Base-by-base conservation (phyloP, 2,888 invertebrate genomes). In the Eupithecia pulchellata region DNA sequence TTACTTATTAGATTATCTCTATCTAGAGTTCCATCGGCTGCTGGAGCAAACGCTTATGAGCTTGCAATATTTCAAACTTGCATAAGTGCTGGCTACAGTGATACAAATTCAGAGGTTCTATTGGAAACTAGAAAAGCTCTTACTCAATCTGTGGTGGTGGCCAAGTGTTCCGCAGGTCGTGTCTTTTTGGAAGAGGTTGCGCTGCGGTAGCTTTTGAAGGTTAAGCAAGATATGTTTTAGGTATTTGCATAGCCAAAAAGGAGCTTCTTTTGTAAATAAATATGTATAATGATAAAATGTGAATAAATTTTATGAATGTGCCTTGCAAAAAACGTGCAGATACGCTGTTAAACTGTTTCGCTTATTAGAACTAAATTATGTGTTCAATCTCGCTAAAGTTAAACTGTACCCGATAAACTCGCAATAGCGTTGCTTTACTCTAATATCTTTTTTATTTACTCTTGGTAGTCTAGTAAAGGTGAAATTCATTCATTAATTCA, bases 1-100 rank as follows among this genome's bases (percentile, higher is more conserved):
- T 93, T 88, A 92, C 91, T 94, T 93, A 93, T 92, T 92, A 93
- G 94, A 94, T 94, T 94, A 93, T 84, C 88, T 89, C 85, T 92
- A 93, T 92, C 93, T 89, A 81, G 81, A 86, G 89, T 88, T 86
- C 86, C 90, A 93, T 93, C 94, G 78, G 68, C 82, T 82, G 87
- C 84, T 83, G 81, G 77, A 82, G 85, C 80, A 83, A 72, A 82
- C 77, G 85, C 85, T 90, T 89, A 87, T 89, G 90, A 90, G 87
- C 90, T 89, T 84, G 93, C 92, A 92, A 91, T 91, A 93, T 92
- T 91, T 91, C 88, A 91, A 87, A 65, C 69, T 73, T 73, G 69
- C 73, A 73, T 73, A 73, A 73, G 73, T 73, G 47, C 64, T 30
- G 47, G 25, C 2, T 17, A 30, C 39, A 73, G 64, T 47, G 9